phyloP scores from a whole-genome alignment of 2,888 invertebrate genomes.

The Cephus pygmeus region DNA sequence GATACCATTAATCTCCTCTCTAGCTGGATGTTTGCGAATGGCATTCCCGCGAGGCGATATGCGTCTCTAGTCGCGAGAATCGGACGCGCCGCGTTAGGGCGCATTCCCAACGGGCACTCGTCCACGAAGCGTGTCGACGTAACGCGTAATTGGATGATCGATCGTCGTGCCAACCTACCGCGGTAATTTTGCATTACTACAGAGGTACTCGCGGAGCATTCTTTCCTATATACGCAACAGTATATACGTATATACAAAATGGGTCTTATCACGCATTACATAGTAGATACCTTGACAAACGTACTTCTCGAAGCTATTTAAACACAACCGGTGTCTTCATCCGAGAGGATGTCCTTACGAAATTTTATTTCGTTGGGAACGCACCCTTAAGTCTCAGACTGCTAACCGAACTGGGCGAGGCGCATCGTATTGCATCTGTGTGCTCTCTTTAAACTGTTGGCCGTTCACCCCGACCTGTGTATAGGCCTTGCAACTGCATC shows the following conservation, averaged over 20 bases:
- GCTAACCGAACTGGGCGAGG: constrained; percentile 30
- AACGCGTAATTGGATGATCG: background rate
- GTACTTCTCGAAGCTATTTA: background rate
- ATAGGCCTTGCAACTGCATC: constrained; percentile 54
- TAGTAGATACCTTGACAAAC: background rate
- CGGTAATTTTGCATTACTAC: background rate
- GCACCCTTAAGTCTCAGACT: constrained; percentile 35
- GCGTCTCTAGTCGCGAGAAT: constrained; percentile 43
- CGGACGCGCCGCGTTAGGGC: constrained; percentile 48
- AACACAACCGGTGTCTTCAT: background rate
- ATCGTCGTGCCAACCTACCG: background rate
- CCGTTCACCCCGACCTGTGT: constrained; percentile 64
- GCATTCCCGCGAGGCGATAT: constrained; percentile 33
- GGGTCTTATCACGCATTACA: background rate
- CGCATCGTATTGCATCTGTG: constrained; percentile 56
- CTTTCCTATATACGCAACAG: background rate
- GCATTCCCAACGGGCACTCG: constrained; percentile 51
- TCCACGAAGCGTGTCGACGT: constrained; percentile 44
- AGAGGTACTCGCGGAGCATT: background rate
- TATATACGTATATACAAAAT: background rate
- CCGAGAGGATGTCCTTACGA: background rate
- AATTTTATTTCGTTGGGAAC: constrained; percentile 30
- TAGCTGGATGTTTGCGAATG: background rate
- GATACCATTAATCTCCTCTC: background rate
- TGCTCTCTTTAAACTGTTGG: constrained; percentile 64